Evolutionary conservation across 2,888 invertebrate species (phyloP).

Genomic region (Drosophila robusta): DNA sequence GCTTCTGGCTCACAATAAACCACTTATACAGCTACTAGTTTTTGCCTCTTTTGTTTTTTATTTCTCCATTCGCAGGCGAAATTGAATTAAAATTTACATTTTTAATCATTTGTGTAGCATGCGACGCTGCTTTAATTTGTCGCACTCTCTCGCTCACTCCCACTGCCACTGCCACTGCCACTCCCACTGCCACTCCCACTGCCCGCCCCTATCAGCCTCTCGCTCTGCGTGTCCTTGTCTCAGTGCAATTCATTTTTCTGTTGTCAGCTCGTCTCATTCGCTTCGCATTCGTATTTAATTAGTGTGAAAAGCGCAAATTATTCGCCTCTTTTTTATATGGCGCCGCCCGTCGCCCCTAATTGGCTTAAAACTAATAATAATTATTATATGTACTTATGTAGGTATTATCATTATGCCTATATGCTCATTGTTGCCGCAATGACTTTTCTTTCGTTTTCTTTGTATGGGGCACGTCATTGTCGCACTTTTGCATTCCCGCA

Average conservation of each 20-base stretch:
- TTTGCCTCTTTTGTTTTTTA: slow-evolving; percentile 17
- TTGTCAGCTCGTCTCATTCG: slow-evolving; percentile 50
- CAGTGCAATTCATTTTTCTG: slow-evolving; percentile 67
- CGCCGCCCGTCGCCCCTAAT: slow-evolving; percentile 53
- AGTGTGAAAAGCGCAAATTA: slow-evolving; percentile 82
- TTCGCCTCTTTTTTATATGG: slow-evolving; percentile 45
- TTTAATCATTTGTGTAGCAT: slow-evolving; percentile 75
- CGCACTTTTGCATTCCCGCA: not conserved
- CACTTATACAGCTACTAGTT: slow-evolving; percentile 75
- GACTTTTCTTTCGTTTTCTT: slow-evolving; percentile 4
- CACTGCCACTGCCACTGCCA: too few relatives aligned
- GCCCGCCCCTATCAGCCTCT: slow-evolving; percentile 15
- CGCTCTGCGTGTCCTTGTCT: slow-evolving; percentile 28
- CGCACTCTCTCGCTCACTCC: slow-evolving; percentile 1
- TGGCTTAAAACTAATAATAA: slow-evolving; percentile 76
- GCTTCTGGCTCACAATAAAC: slow-evolving; percentile 70
- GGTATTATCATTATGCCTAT: slow-evolving; percentile 50
- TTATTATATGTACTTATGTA: slow-evolving; percentile 59
- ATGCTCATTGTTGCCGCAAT: slow-evolving; percentile 8
- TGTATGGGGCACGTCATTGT: not conserved
- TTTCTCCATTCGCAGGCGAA: slow-evolving; percentile 56
- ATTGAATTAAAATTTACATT: slow-evolving; percentile 83
- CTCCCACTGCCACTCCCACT: not conserved
- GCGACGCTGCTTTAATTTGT: slow-evolving; percentile 63
- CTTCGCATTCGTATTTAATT: slow-evolving; percentile 79